Evolutionary conservation across 1,140 invertebrate species (phyloP), one percentile per base, ranked within the genome.

Genomic region (Neelides sp.): DNA sequence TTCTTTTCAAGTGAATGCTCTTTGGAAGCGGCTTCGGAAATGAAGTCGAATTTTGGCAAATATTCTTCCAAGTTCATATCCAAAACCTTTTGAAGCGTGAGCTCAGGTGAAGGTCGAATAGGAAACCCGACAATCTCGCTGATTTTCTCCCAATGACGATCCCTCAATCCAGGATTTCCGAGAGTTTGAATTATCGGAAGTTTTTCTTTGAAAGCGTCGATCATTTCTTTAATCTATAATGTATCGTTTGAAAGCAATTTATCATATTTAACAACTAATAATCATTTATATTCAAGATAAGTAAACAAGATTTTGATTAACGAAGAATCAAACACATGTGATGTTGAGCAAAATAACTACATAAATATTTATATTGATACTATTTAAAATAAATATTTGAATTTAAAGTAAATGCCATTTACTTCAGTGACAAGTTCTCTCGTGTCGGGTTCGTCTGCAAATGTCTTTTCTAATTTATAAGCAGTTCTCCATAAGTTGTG

Each of bases 81-180:
- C 24, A 97, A 83, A n/a, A 75, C 63, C 67, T 89, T 90, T 20
- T 80, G 79, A 3, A 98, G 69, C 1, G 86, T 89, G 50, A 88
- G 75, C 15, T 83, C 79, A 4, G 85, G 77, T 54, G 91, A 85
- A 4, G 91, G 80, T 61, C 80, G 78, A 20, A 98, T 82, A 1
- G 88, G 85, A 67, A 92, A 94, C 0, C 90, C 91, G 58, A 96
- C 85, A 50, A 94, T 86, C 61, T 96, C 90, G 0, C 89, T 93
- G 10, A 98, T 81, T 68, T 88, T 83, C 63, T 94, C 89, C 93
- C 93, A 97, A 67, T 97, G 93, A 8, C 92, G 75, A 10, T 78
- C 78, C 63, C 94, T 84, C 73, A 97, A 79, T 28, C 83, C 89
- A 3, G 91, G 90, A 74, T 96, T 97, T 34, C 92, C 92, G 1